phyloP scores from a whole-genome alignment of 2,113 vertebrate species.

The Syngnathoides biaculeatus region DNA sequence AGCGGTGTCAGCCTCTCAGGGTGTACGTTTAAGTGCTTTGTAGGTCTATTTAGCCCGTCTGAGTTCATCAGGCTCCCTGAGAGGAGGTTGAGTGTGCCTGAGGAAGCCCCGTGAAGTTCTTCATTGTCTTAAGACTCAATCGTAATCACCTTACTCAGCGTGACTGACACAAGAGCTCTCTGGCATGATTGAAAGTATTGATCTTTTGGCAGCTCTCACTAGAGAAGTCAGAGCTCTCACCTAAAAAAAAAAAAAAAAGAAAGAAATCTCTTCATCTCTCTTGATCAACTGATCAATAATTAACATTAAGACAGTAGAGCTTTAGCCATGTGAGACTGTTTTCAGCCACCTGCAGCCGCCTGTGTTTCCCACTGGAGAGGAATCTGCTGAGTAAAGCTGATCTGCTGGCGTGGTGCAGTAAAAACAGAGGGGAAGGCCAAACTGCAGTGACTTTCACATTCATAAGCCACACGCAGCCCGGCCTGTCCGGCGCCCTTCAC shows the following conservation, averaged over 20 bases:
- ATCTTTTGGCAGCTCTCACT: constrained; percentile 69
- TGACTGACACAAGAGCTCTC: constrained; percentile 92
- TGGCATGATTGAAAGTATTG: constrained; percentile 92
- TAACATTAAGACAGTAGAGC: constrained; percentile 79
- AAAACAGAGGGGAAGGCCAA: constrained; percentile 74
- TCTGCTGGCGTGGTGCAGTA: constrained; percentile 80
- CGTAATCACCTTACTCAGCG: constrained; percentile 90
- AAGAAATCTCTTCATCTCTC: constrained; percentile 86
- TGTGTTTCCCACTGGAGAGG: constrained; percentile 74
- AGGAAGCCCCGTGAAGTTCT: constrained; percentile 84
- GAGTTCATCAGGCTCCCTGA: constrained; percentile 87
- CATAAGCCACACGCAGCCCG: constrained; percentile 53
- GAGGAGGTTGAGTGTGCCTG: constrained; percentile 76
- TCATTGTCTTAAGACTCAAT: constrained; percentile 94
- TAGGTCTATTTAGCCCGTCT: constrained; percentile 69
- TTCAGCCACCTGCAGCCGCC: constrained; percentile 77
- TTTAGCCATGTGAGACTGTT: constrained; percentile 21
- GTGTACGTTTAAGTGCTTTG: constrained; percentile 39
- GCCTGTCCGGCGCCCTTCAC: constrained; percentile 52
- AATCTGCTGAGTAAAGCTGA: constrained; percentile 96
- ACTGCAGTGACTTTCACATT: constrained; percentile 73
- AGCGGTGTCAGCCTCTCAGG: constrained; percentile 48
- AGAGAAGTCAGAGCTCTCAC: constrained; percentile 79
- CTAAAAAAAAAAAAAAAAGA: constrained; percentile 73
- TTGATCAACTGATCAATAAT: constrained; percentile 98